Evolutionary conservation across 2,888 invertebrate genomes (phyloP), one percentile per base, ranked within the genome.

Genomic region (Cremastobaeus sp.): DNA sequence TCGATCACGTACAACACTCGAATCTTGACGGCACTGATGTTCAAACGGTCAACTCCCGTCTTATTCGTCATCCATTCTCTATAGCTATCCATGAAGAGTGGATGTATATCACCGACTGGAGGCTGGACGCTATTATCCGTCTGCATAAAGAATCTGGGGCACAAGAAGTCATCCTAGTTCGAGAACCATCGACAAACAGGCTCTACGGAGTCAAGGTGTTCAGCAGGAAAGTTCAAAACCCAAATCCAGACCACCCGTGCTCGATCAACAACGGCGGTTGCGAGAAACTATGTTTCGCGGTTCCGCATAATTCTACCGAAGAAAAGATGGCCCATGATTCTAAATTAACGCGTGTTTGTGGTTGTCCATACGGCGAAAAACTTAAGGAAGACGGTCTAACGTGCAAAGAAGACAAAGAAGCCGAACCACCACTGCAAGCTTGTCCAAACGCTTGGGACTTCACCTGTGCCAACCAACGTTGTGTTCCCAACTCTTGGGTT

Each of bases 51-150:
- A 94, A 93, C 81, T 96, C 96, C 0, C 90, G 94, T 48, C 89
- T 96, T 6, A 96, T 96, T 55, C 90, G 94, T 54, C 96, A 96
- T 90, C 97, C 96, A 0, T 96, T 96, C 89, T 97, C 94, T 2
- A 95, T 98, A 39, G 96, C 96, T 0, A 95, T 98, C 69, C 93
- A 95, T 85, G 91, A 92, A 76, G 94, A 96, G 17, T 96, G 94
- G 90, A 94, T 99, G 92, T 99, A 97, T 87, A 97, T 98, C 43
- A 97, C 98, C 0, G 98, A 99, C 87, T 99, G 99, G 97, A 90
- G 98, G 45, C 88, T 98, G 43, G 98, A 98, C 86, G 97, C 98
- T 0, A 97, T 99, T 55, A 93, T 98, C 8, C 91, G 96, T 15
- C 89, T 98, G 76, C 93, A 97, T 84, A 98, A 98, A 86, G 89